Base-by-base conservation (phyloP, 2,888 invertebrate species). In the Eledone cirrhosa region DNA sequence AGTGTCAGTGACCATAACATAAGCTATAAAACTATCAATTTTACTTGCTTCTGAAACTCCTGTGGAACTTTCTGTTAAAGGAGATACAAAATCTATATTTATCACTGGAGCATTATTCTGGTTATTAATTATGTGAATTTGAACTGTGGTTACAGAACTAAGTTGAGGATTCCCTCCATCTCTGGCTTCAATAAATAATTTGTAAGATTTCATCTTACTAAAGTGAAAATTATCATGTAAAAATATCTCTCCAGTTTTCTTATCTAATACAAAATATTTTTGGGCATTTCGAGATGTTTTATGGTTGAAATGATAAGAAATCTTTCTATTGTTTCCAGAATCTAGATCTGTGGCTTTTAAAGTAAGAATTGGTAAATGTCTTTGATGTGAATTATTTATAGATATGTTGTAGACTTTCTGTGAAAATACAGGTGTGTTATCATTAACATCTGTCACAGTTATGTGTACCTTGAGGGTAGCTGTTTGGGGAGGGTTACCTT, bases 341-440 rank as follows among this genome's bases (percentile, higher is more conserved):
- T 72, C 69, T 22, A 19, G 13, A 41, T 72, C 69, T 33, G 41
- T 72, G 31, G 69, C 41, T 22, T 22, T 33, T 33, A 72, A 41
- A 33, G n/a, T 33, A 72, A 22, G 33, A 19, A 72, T 31, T 22
- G 69, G 69, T 33, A n/a, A 33, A 3, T 33, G 22, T 33, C 41
- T 72, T n/a, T 41, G 31, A 8, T 27, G n/a, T 72, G 31, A 31
- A 72, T 31, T 72, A 3, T 33, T 72, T 16, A 72, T 72, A 11
- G 69, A 31, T 13, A 72, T 72, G 22, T 72, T 72, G 22, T 72
- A 72, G 8, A 72, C 2, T 19, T 72, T 33, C 22, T 72, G 22
- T n/a, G 72, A 72, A 72, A 72, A 72, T 72, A 72, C 33, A 22
- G 72, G 72, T 41, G 24, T 41, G 33, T 72, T 72, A 33, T 72